Conservation (phyloP, 2,888 invertebrate species). For the Synergus laeviventris region DNA sequence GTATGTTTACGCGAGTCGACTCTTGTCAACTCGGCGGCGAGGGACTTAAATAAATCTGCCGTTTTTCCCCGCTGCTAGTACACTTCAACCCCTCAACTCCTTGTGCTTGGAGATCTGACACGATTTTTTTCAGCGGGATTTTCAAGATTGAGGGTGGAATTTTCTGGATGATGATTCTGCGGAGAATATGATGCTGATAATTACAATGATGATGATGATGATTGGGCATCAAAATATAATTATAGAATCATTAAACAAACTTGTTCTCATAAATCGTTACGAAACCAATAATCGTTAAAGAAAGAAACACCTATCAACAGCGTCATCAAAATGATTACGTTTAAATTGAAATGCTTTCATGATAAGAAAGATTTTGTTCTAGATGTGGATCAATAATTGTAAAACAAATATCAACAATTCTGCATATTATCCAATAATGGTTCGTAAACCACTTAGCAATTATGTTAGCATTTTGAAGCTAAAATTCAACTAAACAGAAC, state of each 20-base stretch:
- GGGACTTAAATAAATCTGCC: slow-evolving; percentile 74
- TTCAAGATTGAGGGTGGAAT: background rate
- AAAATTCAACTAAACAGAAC: no score
- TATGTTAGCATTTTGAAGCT: no score
- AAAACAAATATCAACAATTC: background rate
- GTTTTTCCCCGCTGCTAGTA: slow-evolving; percentile 55
- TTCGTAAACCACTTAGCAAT: no score
- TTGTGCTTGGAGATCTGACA: slow-evolving; percentile 14
- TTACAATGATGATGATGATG: background rate
- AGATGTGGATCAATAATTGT: background rate
- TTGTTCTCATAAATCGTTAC: background rate
- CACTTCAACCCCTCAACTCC: slow-evolving; percentile 44
- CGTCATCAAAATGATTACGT: no score
- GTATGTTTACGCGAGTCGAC: slow-evolving; percentile 75
- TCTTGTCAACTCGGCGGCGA: slow-evolving; percentile 74
- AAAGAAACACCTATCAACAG: background rate
- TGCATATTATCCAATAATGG: background rate
- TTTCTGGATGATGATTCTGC: background rate
- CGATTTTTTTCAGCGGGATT: slow-evolving; percentile 21
- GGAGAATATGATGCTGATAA: background rate
- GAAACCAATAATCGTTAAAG: background rate
- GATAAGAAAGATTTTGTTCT: background rate
- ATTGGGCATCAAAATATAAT: background rate
- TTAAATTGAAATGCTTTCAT: background rate
- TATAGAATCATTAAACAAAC: background rate